Evolutionary conservation across 2,888 invertebrate genomes (phyloP).

Genomic region (Metallyticus violacea): DNA sequence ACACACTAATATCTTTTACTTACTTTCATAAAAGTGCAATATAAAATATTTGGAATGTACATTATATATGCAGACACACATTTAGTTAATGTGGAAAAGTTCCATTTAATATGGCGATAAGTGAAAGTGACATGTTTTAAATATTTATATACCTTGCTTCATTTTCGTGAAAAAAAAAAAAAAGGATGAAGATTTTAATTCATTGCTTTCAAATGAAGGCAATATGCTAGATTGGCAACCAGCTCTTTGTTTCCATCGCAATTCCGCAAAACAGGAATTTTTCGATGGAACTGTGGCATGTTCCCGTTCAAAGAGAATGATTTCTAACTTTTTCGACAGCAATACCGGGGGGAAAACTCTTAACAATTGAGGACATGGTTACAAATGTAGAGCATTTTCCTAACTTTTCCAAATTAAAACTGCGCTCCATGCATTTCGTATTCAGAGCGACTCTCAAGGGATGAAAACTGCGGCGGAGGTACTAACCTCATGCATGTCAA

Average conservation of each 20-base stretch:
- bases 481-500: neutral
- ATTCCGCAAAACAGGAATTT: neutral
- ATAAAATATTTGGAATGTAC: too few relatives aligned
- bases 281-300: neutral
- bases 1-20: too few relatives aligned
- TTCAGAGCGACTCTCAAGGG: neutral
- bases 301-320: neutral
- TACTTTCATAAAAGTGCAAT: too few relatives aligned
- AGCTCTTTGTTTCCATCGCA: neutral
- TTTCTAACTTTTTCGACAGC: neutral
- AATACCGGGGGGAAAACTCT: neutral
- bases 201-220: neutral
- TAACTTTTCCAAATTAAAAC: neutral
- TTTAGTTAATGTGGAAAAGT: too few relatives aligned
- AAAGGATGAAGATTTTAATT: neutral
- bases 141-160: neutral
- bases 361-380: neutral
- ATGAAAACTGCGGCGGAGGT: neutral
- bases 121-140: neutral
- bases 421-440: neutral
- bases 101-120: too few relatives aligned
- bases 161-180: neutral
- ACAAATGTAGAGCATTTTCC: neutral
- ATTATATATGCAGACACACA: too few relatives aligned
- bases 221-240: too few relatives aligned